Conservation (phyloP, 92 coral and sea anemone species). For the Bergia sp. region DNA sequence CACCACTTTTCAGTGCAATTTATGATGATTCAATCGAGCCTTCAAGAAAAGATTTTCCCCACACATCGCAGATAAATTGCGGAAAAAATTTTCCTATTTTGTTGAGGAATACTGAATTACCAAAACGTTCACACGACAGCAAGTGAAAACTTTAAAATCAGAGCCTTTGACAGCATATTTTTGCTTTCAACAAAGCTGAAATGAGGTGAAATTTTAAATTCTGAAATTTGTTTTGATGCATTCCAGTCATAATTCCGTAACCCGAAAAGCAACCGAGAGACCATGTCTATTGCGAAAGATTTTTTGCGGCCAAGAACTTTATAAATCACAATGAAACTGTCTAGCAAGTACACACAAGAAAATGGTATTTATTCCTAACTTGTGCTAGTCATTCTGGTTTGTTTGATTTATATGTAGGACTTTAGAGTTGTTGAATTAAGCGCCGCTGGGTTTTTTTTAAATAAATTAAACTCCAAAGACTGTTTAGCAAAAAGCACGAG, state of each 20-base stretch:
- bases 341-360: not conserved
- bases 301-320: not conserved
- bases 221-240: not conserved
- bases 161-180: not conserved
- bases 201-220: slow-evolving; percentile 1
- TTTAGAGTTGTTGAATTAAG: not conserved
- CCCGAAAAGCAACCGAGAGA: slow-evolving; percentile 24
- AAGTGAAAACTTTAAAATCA: not conserved
- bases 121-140: not conserved
- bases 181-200: not conserved
- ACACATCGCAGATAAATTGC: not conserved
- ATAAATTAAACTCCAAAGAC: not conserved
- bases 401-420: not conserved
- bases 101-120: not conserved
- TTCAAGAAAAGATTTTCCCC: not conserved
- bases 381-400: not conserved
- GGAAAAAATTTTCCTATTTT: not conserved
- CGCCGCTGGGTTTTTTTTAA: too few species aligned
- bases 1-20: slow-evolving; percentile 1
- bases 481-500: not conserved
- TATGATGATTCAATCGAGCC: not conserved
- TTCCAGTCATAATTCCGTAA: slow-evolving; percentile 29
- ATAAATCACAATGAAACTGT: not conserved
- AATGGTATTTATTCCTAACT: not conserved
- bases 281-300: not conserved